Evolutionary conservation across 2,888 invertebrate genomes (phyloP).

Genomic region (Oscheius sp.): DNA sequence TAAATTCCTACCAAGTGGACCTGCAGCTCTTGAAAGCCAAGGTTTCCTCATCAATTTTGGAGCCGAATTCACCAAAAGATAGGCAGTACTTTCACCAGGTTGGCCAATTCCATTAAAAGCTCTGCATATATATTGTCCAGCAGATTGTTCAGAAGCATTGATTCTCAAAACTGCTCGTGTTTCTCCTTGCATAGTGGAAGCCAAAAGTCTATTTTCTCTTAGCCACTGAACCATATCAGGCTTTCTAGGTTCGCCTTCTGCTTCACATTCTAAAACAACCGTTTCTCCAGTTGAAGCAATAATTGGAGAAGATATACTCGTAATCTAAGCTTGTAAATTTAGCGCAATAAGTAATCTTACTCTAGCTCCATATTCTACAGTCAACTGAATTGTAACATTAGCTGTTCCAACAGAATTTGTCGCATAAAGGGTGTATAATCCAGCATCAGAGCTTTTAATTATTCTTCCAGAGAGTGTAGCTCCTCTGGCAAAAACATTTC

Average conservation of each 20-base stretch:
- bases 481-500: conserved; percentile 56
- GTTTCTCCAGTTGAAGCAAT: conserved; percentile 63
- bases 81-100: conserved; percentile 48
- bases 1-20: conserved; percentile 40
- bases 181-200: conserved; percentile 31
- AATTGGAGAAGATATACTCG: conserved; percentile 63
- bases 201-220: conserved; percentile 37
- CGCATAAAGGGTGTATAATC: conserved; percentile 62
- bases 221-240: conserved; percentile 66
- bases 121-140: conserved; percentile 63
- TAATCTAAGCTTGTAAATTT: conserved; percentile 36
- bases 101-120: conserved; percentile 66
- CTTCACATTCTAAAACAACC: conserved; percentile 67
- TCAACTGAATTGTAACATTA: conserved; percentile 62
- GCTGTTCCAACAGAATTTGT: conserved; percentile 63
- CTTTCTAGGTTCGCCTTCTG: conserved; percentile 61
- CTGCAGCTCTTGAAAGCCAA: conserved; percentile 57
- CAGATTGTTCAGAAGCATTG: conserved; percentile 59
- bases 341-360: conserved; percentile 16
- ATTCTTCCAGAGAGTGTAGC: conserved; percentile 50
- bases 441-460: conserved; percentile 58
- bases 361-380: conserved; percentile 64
- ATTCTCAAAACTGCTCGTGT: conserved; percentile 52
- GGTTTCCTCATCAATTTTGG: conserved; percentile 55
- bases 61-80: conserved; percentile 61